Conservation (phyloP, 2,797 vertebrate species). For the Heteromormyrus szaboi region DNA sequence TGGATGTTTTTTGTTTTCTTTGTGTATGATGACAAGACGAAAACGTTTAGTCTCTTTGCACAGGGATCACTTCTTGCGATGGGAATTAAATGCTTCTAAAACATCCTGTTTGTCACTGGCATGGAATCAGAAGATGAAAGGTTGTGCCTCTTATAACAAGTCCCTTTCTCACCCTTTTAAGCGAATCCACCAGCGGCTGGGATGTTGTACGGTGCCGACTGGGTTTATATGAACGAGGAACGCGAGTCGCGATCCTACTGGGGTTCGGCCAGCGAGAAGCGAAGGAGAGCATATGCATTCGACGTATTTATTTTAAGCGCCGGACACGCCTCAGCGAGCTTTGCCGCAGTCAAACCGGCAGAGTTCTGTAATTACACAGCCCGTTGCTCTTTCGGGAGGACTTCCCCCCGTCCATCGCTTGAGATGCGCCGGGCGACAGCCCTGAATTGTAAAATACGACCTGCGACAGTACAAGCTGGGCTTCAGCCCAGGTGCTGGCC, state of each 20-base stretch:
- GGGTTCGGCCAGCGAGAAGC: not conserved
- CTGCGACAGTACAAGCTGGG: not conserved
- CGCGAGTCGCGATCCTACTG: too few relatives aligned
- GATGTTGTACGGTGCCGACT: not conserved
- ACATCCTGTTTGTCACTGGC: not conserved
- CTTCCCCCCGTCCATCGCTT: conserved; percentile 9
- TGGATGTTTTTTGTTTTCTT: not conserved
- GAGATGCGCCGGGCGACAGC: not conserved
- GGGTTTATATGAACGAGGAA: not conserved
- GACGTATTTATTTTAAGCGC: conserved; percentile 15
- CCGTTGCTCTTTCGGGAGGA: conserved; percentile 4
- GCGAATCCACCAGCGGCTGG: not conserved
- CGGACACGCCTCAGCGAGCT: not conserved
- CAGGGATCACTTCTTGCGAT: not conserved
- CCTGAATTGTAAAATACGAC: not conserved
- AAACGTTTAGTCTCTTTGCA: not conserved
- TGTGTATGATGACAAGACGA: not conserved
- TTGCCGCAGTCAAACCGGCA: not conserved
- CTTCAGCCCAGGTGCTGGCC: not conserved
- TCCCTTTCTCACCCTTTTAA: not conserved
- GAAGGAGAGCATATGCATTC: not conserved
- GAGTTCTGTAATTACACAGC: conserved; percentile 24
- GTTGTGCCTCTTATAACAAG: not conserved
- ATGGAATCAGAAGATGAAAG: not conserved
- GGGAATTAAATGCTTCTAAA: not conserved